phyloP scores from a whole-genome alignment of 2,113 vertebrate genomes.

The Callionymus lyra region DNA sequence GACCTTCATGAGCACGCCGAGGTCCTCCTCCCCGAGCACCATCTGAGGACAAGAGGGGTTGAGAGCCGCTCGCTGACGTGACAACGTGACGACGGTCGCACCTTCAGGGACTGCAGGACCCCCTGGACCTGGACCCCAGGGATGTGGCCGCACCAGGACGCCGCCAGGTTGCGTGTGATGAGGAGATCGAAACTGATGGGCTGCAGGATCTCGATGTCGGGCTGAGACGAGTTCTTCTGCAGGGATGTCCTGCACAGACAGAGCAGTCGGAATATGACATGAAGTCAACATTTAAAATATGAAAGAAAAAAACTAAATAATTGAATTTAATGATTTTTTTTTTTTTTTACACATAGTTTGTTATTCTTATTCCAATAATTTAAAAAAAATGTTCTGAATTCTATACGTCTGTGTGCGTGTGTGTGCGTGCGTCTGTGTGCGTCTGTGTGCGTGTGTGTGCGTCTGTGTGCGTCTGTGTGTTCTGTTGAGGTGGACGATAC shows the following conservation, averaged over 20 bases:
- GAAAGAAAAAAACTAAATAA: too few species aligned
- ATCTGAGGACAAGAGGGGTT: conserved; percentile 60
- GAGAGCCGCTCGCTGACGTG: neutral
- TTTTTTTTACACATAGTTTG: too few species aligned
- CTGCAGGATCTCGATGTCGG: conserved; percentile 78
- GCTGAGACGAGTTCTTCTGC: conserved; percentile 41
- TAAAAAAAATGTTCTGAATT: too few species aligned
- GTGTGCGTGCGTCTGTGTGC: too few species aligned
- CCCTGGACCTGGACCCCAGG: conserved; percentile 81
- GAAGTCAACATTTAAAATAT: too few species aligned
- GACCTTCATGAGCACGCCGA: conserved; percentile 80
- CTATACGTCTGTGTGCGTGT: too few species aligned
- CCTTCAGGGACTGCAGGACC: conserved; percentile 75
- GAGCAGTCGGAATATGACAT: too few species aligned
- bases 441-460: too few species aligned
- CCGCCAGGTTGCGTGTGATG: conserved; percentile 81
- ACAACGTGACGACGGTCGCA: conserved; percentile 21
- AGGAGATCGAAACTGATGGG: conserved; percentile 84
- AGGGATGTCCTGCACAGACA: conserved; percentile 62
- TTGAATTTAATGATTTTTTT: too few species aligned
- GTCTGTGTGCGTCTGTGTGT: too few species aligned
- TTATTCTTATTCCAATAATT: too few species aligned
- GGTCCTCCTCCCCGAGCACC: conserved; percentile 80
- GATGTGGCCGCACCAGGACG: conserved; percentile 79
- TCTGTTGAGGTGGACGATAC: too few species aligned